These are phyloP conservation scores for Caenorhabditis inopinata DNA, from an alignment of 1,140 invertebrate genomes.

Conservation along the genomic window DNA sequence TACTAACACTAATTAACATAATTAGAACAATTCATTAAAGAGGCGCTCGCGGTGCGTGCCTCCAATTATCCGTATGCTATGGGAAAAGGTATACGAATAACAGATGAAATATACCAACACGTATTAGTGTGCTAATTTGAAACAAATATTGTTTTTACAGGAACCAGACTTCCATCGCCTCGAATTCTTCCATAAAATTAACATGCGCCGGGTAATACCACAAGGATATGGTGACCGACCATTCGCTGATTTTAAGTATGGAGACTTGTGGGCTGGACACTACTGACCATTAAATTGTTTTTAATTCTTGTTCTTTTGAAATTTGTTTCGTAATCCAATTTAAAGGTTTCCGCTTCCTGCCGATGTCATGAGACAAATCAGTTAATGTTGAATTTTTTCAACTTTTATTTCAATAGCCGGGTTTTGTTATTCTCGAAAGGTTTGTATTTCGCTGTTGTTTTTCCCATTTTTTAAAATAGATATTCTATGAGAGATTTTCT, in stretches of 20 bases:
- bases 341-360: too few relatives aligned
- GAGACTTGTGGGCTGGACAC: constrained; percentile 56
- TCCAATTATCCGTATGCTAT: too few relatives aligned
- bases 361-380: background rate
- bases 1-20: too few relatives aligned
- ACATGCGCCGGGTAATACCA: constrained; percentile 55
- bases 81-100: too few relatives aligned
- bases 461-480: background rate
- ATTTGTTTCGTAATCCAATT: background rate
- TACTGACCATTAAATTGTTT: background rate
- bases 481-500: background rate
- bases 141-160: constrained; percentile 43
- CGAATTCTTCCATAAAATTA: constrained; percentile 55
- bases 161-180: constrained; percentile 69
- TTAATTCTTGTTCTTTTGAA: background rate
- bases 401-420: background rate
- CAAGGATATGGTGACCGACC: constrained; percentile 59
- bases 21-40: too few relatives aligned
- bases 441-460: background rate
- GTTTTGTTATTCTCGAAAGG: constrained; percentile 27
- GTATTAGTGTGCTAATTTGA: too few relatives aligned
- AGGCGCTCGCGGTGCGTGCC: too few relatives aligned
- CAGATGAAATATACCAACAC: too few relatives aligned
- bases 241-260: constrained; percentile 62
- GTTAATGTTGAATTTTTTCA: background rate